Conservation (phyloP, 2,113 vertebrate species). For the Arothron firmamentum region DNA sequence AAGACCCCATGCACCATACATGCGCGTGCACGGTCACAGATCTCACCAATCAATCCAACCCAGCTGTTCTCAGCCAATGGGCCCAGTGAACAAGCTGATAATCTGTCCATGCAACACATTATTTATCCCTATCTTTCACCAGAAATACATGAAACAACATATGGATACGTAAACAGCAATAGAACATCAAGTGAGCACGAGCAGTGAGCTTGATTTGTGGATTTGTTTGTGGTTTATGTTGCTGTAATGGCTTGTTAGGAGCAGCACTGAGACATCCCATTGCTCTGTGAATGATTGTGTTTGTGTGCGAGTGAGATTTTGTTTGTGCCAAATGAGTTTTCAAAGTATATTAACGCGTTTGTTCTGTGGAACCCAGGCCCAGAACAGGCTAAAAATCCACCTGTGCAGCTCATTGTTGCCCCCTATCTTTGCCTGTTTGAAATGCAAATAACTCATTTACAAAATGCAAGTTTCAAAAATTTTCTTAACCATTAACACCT, state of each 20-base stretch:
- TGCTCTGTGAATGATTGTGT: not conserved
- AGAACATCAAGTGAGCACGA: conserved; percentile 38
- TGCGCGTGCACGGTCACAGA: not conserved
- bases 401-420: not conserved
- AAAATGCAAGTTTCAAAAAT: no score
- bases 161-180: conserved; percentile 26
- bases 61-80: not conserved
- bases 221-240: conserved; percentile 45
- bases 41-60: not conserved
- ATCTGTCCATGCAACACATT: not conserved
- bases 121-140: not conserved
- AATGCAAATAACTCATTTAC: no score
- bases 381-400: no score
- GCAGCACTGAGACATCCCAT: conserved; percentile 41
- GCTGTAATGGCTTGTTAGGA: conserved; percentile 48
- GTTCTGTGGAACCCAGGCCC: not conserved
- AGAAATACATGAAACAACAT: not conserved
- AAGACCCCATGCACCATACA: conserved; percentile 40
- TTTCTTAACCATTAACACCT: no score
- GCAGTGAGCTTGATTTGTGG: conserved; percentile 45
- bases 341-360: not conserved
- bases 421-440: no score
- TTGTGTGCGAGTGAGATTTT: conserved; percentile 3
- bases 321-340: conserved; percentile 1
- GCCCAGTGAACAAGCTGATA: not conserved